Base-by-base conservation (phyloP, 2,888 invertebrate genomes). In the Koerneria pararmatus region DNA sequence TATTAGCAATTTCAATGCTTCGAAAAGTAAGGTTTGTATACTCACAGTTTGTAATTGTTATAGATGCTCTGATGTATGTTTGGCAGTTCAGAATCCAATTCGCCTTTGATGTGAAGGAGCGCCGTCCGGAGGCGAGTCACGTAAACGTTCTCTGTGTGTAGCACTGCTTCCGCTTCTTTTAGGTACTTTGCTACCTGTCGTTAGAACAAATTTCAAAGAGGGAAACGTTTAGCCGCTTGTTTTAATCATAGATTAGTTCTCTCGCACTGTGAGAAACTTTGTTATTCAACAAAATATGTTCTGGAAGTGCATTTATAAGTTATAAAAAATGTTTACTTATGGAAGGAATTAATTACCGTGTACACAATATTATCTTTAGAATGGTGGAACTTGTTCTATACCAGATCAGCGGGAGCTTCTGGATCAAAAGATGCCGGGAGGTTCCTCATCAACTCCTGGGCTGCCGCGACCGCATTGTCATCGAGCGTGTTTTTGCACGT, bases 391-490 rank as follows among this genome's bases (percentile, higher is more conserved):
- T 41, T 11, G 24, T 41, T n/a, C 15, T 22, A 24, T n/a, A 65
- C 65, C 24, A 35, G 56, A n/a, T 65, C 48, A 3, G 24, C 32
- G 6, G 75, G 75, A 58, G 73, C 74, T 29, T 77, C 62, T 11
- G 76, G 76, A 51, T 75, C 75, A 49, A 78, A 78, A 0, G 70
- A 67, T 15, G 72, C 71, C 15, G 78, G 78, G 8, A 78, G 68
- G n/a, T 65, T 67, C 54, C 67, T 67, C 80, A 80, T 80, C 27
- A 71, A 67, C 37, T 80, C 71, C 64, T 80, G 79, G 8, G 75
- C 79, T 5, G 61, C 46, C 29, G 58, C 48, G 34, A 74, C 68
- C 48, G 61, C 58, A 19, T 74, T 71, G 11, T 66, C 62, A 32
- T 71, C 67, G 19, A 63, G 65, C 2, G 71, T 53, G 8, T 53